These are phyloP conservation scores for Watsonalla binaria DNA, from an alignment of 2,888 invertebrate genomes.

Conservation along the genomic window DNA sequence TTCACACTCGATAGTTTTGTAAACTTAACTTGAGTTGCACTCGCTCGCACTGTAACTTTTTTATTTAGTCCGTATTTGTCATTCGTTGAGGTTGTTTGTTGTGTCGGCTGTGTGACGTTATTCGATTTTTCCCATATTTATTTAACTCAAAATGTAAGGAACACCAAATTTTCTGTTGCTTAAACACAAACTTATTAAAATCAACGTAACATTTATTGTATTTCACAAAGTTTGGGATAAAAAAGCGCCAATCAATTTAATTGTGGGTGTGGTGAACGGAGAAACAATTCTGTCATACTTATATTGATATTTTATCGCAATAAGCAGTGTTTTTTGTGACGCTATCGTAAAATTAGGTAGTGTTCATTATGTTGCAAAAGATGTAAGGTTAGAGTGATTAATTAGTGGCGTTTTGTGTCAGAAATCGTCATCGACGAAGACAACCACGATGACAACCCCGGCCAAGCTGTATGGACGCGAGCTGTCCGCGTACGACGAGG, in stretches of 20 bases:
- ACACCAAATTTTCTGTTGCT: constrained; percentile 3
- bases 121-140: constrained; percentile 14
- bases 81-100: constrained; percentile 47
- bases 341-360: constrained; percentile 8
- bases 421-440: constrained; percentile 93
- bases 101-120: constrained; percentile 18
- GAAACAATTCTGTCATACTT: constrained; percentile 39
- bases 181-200: not conserved
- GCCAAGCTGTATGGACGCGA: constrained; percentile 94
- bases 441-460: constrained; percentile 93
- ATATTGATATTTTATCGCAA: constrained; percentile 39
- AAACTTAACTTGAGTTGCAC: constrained; percentile 18
- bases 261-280: constrained; percentile 65
- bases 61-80: constrained; percentile 62
- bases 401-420: constrained; percentile 68
- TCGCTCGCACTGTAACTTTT: constrained; percentile 34
- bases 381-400: constrained; percentile 25
- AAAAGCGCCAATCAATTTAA: constrained; percentile 37
- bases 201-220: too few relatives aligned
- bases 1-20: constrained; percentile 21
- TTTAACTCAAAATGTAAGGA: constrained; percentile 37
- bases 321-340: constrained; percentile 42
- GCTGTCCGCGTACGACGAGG: constrained; percentile 93
- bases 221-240: not conserved
- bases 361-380: constrained; percentile 6